Evolutionary conservation across 2,113 vertebrate species (phyloP).

Genomic region (Peromyscus californicus): DNA sequence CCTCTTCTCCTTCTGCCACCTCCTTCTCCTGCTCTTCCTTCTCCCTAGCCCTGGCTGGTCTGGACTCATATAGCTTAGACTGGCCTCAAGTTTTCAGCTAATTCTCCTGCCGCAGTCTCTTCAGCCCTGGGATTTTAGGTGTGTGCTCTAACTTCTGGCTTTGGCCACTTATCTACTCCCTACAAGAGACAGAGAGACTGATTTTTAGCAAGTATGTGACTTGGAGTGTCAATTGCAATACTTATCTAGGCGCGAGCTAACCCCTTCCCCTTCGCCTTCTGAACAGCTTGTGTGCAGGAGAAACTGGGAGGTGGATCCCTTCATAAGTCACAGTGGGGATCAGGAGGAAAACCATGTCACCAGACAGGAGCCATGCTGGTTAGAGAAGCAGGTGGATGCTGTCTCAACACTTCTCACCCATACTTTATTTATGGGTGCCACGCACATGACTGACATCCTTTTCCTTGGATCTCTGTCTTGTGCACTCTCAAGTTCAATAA

Average conservation of each 20-base stretch:
- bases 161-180: neutral
- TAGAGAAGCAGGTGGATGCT: neutral
- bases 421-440: slow-evolving; percentile 19
- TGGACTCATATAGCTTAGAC: neutral
- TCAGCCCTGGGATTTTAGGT: neutral
- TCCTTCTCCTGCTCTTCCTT: too few species aligned
- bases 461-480: neutral
- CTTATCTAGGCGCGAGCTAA: neutral
- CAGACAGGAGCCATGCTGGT: neutral
- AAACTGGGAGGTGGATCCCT: neutral
- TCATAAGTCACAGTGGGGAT: slow-evolving; percentile 50
- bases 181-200: slow-evolving; percentile 57
- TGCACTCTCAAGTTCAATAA: neutral
- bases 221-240: neutral
- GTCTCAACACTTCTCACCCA: neutral
- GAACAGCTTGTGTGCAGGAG: neutral
- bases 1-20: neutral
- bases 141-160: too few species aligned
- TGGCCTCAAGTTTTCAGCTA: neutral
- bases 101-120: neutral
- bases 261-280: neutral
- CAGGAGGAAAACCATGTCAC: neutral
- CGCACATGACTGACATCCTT: neutral
- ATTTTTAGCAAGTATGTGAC: slow-evolving; percentile 39
- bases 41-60: neutral